phyloP scores from a whole-genome alignment of 2,113 vertebrate species.

The Callorhinus ursinus region DNA sequence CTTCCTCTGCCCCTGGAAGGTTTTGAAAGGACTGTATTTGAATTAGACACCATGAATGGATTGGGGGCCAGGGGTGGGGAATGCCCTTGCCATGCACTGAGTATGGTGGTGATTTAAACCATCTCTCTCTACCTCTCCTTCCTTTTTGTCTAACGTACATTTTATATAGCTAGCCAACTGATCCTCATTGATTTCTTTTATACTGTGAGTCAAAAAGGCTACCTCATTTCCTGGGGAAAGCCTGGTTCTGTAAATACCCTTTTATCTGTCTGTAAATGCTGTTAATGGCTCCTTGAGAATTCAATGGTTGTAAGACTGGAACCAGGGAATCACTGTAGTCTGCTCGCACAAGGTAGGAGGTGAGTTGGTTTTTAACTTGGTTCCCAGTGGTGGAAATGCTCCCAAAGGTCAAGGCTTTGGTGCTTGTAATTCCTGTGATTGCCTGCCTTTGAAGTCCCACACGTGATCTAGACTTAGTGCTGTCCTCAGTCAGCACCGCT shows the following conservation, averaged over 20 bases:
- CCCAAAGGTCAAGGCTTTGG: not conserved
- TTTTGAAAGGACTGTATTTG: constrained; percentile 21
- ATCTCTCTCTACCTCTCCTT: not conserved
- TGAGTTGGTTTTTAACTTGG: not conserved
- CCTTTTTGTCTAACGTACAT: not conserved
- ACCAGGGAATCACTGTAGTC: not conserved
- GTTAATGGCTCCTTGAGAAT: constrained; percentile 11
- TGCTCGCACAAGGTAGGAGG: not conserved
- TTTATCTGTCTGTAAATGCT: constrained; percentile 55
- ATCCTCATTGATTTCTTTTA: constrained; percentile 61
- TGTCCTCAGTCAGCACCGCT: not conserved
- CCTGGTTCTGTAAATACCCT: constrained; percentile 43
- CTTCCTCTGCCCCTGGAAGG: not conserved
- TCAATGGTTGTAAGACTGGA: not conserved
- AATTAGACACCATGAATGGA: not conserved
- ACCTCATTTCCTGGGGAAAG: constrained; percentile 60
- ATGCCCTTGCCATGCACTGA: not conserved
- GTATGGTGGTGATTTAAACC: not conserved
- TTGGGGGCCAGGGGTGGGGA: not conserved
- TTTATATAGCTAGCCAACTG: constrained; percentile 18
- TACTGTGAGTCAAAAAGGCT: constrained; percentile 47
- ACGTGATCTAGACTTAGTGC: no score
- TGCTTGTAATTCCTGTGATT: not conserved
- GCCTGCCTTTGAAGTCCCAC: not conserved
- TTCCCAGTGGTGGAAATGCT: not conserved